Conservation (phyloP, 2,797 vertebrate species). For the Pipistrellus nathusii region DNA sequence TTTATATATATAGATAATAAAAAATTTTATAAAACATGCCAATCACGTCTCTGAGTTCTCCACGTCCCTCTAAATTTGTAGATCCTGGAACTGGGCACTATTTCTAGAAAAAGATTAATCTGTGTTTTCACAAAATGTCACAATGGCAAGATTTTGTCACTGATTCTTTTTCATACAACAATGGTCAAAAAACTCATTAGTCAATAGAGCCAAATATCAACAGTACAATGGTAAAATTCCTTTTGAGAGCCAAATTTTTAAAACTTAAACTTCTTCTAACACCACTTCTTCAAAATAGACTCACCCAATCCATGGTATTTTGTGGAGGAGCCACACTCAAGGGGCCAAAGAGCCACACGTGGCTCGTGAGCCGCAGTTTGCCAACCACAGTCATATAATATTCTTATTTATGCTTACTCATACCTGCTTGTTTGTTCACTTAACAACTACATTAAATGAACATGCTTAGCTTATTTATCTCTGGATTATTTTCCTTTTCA, state of each 20-base stretch:
- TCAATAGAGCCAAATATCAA: no score
- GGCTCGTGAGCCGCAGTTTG: no score
- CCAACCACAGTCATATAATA: background rate
- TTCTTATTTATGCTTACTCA: constrained; percentile 56
- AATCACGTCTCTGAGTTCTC: constrained; percentile 6
- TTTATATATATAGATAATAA: background rate
- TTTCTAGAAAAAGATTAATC: constrained; percentile 27
- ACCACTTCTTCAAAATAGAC: no score
- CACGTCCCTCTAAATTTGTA: constrained; percentile 9
- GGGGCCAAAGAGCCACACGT: no score
- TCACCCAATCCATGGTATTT: no score
- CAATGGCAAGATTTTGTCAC: background rate
- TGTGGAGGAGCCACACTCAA: no score
- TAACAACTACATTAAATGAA: constrained; percentile 17
- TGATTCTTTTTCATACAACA: constrained; percentile 27
- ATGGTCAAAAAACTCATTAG: no score
- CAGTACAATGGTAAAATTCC: no score
- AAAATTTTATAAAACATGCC: constrained; percentile 21
- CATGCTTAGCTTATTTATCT: background rate
- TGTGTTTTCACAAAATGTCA: constrained; percentile 34
- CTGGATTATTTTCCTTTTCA: background rate
- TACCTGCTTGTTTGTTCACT: background rate
- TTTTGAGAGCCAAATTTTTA: no score
- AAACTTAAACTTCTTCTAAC: no score
- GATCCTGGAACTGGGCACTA: background rate